Base-by-base conservation (phyloP, 2,888 invertebrate species). In the Agonopterix subpropinquella region DNA sequence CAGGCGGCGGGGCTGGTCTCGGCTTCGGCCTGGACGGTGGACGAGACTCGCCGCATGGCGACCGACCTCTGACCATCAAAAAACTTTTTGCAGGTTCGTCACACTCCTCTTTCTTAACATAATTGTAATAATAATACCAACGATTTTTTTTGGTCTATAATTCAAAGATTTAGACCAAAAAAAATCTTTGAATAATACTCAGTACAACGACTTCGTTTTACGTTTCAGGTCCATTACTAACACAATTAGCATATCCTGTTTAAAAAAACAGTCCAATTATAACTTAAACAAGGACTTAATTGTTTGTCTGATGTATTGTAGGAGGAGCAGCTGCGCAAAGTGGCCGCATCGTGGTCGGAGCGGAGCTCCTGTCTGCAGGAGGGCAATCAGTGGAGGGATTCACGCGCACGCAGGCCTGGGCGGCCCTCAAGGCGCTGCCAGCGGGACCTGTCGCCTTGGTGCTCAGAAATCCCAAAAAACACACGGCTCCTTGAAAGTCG, bases 1-100 rank as follows among this genome's bases (percentile, higher is more conserved):
- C 69, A 60, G 92, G 69, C 58, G 92, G 73, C 57, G 96, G 95
- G 53, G 94, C 96, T 56, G 98, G 98, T 4, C 91, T 98, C 50
- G 98, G 98, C 47, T 97, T 98, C 80, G 97, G 97, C 64, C 92
- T 98, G 56, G 97, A 98, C 68, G 98, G 98, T 47, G 98, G 98
- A 45, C 93, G 94, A 59, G 96, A 96, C 77, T 97, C 97, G 18
- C 96, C 96, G 5, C 90, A 92, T 53, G 98, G 98, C 18, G 96
- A 98, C 80, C 91, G 93, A 65, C 97, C 98, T 44, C 91, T 98
- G 55, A 92, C 94, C 47, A 93, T 98, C 64, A 98, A 97, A 82
- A 96, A 97, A 88, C 93, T 98, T 61, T 98, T 98, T 75, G 95
- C 95, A 90, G 97, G 98, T 97, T 80, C 74, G 62, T 52, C 43